phyloP scores from a whole-genome alignment of 2,113 vertebrate genomes.

The Crotalus horridus region DNA sequence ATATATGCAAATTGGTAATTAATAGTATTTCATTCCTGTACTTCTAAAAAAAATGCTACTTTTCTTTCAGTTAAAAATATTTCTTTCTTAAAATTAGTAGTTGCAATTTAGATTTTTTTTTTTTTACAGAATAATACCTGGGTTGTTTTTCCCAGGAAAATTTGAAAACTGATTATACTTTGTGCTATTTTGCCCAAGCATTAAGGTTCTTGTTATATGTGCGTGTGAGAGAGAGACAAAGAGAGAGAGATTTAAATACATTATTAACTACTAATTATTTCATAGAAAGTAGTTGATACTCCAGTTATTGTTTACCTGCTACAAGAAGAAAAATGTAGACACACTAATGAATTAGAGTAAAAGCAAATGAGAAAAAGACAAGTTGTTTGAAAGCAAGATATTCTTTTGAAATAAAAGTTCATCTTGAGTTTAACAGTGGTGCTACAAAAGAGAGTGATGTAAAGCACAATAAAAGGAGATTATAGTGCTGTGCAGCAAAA shows the following conservation, averaged over 20 bases:
- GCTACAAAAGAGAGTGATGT: slow-evolving; percentile 45
- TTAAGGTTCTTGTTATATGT: not conserved
- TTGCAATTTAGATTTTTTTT: not conserved
- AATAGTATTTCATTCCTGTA: not conserved
- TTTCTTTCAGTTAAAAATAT: not conserved
- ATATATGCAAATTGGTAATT: not conserved
- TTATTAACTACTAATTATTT: not conserved
- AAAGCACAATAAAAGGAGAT: slow-evolving; percentile 50
- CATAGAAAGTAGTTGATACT: not conserved
- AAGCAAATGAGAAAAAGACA: not conserved
- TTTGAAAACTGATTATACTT: not conserved
- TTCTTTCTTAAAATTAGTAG: not conserved
- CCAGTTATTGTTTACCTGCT: not conserved
- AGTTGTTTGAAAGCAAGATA: not conserved
- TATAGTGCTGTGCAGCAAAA: slow-evolving; percentile 32
- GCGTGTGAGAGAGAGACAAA: not conserved
- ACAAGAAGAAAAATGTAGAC: not conserved
- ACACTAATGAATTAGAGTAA: not conserved
- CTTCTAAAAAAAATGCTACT: not conserved
- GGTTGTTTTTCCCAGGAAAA: slow-evolving; percentile 10
- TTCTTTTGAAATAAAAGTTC: slow-evolving; percentile 31
- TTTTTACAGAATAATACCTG: not conserved
- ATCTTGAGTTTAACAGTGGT: slow-evolving; percentile 29
- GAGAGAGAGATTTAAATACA: not conserved
- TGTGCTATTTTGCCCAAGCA: not conserved